Percentiles rank a stretch among this genome's conserved stretches.
These are phyloP conservation scores for Strigamia crassipes DNA, from an alignment of 2,888 invertebrate species.

Conservation along the genomic window DNA sequence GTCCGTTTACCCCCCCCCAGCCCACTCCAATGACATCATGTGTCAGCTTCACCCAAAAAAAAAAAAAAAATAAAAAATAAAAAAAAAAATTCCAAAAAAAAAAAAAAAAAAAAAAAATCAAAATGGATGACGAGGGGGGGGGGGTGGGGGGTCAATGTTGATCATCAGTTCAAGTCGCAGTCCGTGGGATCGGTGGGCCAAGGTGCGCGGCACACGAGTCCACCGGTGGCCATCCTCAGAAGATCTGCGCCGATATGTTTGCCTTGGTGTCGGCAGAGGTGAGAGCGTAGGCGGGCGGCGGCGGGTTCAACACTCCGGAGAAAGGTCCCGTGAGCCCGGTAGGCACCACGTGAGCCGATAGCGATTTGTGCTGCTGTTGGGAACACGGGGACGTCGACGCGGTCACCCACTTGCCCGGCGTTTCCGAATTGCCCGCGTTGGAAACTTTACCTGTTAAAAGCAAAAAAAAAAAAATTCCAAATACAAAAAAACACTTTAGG, in stretches of 20 bases:
- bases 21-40: conserved; percentile 7
- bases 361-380: conserved; percentile 38
- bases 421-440: neutral
- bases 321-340: conserved; percentile 48
- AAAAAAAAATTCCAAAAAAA: neutral
- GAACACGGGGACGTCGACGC: conserved; percentile 41
- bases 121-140: neutral
- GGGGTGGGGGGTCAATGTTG: too few relatives aligned
- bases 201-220: neutral
- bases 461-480: too few relatives aligned
- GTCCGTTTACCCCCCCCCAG: neutral
- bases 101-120: neutral
- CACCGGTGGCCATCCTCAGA: conserved; percentile 46
- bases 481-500: too few relatives aligned
- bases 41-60: neutral
- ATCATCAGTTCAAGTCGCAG: neutral
- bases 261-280: conserved; percentile 48
- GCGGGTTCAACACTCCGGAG: conserved; percentile 47
- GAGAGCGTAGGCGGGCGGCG: conserved; percentile 47
- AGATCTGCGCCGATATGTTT: conserved; percentile 50
- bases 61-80: neutral
- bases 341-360: conserved; percentile 27
- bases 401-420: conserved; percentile 29
- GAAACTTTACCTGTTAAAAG: conserved; percentile 41
- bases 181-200: conserved; percentile 24